phyloP scores from a whole-genome alignment of 2,113 vertebrate species.

The Chaetorhynchus papuensis region DNA sequence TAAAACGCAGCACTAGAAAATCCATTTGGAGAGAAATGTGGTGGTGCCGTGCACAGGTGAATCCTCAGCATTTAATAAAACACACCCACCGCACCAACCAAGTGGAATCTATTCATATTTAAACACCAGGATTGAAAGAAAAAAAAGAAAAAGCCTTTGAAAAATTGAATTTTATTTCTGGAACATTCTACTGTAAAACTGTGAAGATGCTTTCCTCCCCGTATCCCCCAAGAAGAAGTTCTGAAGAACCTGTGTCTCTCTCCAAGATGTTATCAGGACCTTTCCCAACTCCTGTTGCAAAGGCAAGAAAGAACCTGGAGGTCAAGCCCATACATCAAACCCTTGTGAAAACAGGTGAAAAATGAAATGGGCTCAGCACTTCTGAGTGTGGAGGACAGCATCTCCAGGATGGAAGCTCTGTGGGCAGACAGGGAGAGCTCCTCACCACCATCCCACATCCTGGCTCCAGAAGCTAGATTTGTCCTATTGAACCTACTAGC shows the following conservation, averaged over 20 bases:
- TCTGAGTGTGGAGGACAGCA: fast-evolving
- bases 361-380: background rate
- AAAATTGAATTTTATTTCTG: background rate
- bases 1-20: background rate
- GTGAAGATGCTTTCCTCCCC: background rate
- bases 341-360: background rate
- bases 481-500: background rate
- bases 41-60: background rate
- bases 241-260: background rate
- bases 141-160: background rate
- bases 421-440: background rate
- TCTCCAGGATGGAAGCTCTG: background rate
- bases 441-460: fast-evolving
- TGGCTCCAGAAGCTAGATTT: background rate
- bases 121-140: background rate
- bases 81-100: background rate
- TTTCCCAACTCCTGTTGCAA: background rate
- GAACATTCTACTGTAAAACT: background rate
- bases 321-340: background rate
- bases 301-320: background rate
- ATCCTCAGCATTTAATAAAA: background rate
- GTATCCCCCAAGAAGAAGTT: background rate
- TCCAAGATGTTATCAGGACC: background rate
- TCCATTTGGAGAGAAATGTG: background rate
- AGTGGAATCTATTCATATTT: background rate